Conservation (phyloP, 2,888 invertebrate genomes). For the Antitype chi region DNA sequence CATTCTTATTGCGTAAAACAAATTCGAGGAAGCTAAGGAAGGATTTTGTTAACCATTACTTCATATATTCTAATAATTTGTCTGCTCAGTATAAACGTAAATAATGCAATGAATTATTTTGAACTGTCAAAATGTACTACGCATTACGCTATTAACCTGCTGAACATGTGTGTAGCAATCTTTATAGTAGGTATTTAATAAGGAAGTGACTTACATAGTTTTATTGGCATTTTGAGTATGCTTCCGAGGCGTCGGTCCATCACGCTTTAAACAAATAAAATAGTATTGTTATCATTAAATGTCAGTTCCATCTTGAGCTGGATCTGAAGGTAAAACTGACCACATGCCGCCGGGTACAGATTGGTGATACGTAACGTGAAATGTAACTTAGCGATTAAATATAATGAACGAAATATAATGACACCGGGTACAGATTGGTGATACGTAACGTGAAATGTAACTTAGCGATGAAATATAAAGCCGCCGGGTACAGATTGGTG, state of each 20-base stretch:
- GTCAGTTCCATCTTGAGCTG: not conserved
- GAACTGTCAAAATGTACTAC: too few relatives aligned
- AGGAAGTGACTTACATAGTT: conserved; percentile 74
- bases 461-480: too few relatives aligned
- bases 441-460: not conserved
- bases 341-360: not conserved
- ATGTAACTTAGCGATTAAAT: too few relatives aligned
- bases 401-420: too few relatives aligned
- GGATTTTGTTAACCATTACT: too few relatives aligned
- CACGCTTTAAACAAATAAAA: conserved; percentile 39
- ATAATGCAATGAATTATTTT: too few relatives aligned
- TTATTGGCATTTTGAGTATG: conserved; percentile 76
- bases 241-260: conserved; percentile 74
- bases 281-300: not conserved
- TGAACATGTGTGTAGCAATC: not conserved
- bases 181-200: not conserved
- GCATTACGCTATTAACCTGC: too few relatives aligned
- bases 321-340: not conserved
- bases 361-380: not conserved
- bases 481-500: not conserved
- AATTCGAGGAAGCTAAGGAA: too few relatives aligned
- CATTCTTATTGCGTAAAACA: too few relatives aligned
- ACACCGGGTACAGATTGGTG: not conserved
- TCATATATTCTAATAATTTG: too few relatives aligned
- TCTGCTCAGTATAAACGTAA: too few relatives aligned